Base-by-base conservation (phyloP, 92 coral and sea anemone genomes). In the Actinernus sp. region DNA sequence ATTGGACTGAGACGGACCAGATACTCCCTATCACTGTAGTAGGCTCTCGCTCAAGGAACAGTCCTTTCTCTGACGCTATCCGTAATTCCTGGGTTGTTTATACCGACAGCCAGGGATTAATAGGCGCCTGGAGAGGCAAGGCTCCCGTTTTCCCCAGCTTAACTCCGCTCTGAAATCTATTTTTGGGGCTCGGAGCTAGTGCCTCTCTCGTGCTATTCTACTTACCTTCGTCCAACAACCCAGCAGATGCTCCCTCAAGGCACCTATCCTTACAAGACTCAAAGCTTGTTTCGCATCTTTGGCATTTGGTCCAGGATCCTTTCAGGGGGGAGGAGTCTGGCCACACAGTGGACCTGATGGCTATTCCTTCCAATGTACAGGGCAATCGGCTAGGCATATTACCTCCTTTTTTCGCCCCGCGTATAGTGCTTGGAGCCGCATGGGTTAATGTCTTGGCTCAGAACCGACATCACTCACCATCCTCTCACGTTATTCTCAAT, bases 211-310 rank as follows among this genome's bases (percentile, higher is more conserved):
- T 30, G 51, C 16, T 8, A 24, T 77, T 26, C 40, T 70, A 21
- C 80, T 61, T 5, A 25, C 43, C 27, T 84, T 32, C 36, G 60
- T 6, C 48, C 10, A 24, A 60, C 22, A 75, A 66, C 37, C 67
- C 31, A 54, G 85, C 85, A 1, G 85, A 84, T 26, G 2, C 46
- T 21, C 81, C 91, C 1, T 71, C 76, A 1, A 26, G 72, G 1
- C 31, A 10, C 14, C 64, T 84, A 13, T 12, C 49, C 13, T 37
- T 63, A 2, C 76, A 76, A 13, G 85, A 84, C 30, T 26, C 70
- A 31, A 43, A n/a, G 16, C 26, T 84, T 6, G 12, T 54, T 6
- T 75, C 79, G 2, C n/a, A 14, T 2, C 0, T 58, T 21, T 75
- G 76, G 76, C n/a, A n/a, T n/a, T n/a, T n/a, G n/a, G n/a, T n/a